Evolutionary conservation across 2,888 invertebrate species (phyloP).

Genomic region (Morpho achilles): DNA sequence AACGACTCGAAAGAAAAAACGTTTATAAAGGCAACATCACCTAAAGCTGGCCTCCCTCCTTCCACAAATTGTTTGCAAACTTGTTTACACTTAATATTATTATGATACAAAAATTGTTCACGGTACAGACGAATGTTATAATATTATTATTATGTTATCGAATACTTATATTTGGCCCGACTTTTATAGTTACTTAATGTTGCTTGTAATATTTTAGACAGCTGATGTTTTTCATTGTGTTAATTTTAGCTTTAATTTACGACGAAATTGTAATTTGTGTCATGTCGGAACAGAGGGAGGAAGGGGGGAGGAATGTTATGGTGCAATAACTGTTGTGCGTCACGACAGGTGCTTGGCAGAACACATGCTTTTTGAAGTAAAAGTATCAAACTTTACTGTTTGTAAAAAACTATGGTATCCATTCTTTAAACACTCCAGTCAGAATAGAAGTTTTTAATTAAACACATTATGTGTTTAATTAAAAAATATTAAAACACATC

Average conservation of each 20-base stretch:
- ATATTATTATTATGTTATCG: slow-evolving; percentile 12
- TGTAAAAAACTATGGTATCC: not conserved
- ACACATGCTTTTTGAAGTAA: slow-evolving; percentile 14
- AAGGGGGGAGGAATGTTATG: slow-evolving; percentile 32
- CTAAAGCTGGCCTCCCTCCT: slow-evolving; percentile 86
- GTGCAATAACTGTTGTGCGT: slow-evolving; percentile 33
- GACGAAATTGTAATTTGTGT: slow-evolving; percentile 27
- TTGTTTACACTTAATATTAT: slow-evolving; percentile 33
- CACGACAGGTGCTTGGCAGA: slow-evolving; percentile 31
- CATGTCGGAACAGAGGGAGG: slow-evolving; percentile 34
- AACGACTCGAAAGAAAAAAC: slow-evolving; percentile 52
- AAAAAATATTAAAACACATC: no score
- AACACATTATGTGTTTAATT: no score
- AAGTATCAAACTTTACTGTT: slow-evolving; percentile 1
- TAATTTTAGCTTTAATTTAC: slow-evolving; percentile 16
- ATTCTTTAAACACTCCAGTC: no score
- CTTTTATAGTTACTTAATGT: slow-evolving; percentile 19
- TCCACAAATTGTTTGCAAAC: slow-evolving; percentile 94
- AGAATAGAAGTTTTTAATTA: no score
- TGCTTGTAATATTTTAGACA: slow-evolving; percentile 28
- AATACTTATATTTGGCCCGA: slow-evolving; percentile 6
- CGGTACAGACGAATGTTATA: slow-evolving; percentile 25
- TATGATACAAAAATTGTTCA: slow-evolving; percentile 23
- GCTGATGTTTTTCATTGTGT: slow-evolving; percentile 32
- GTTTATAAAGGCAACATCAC: slow-evolving; percentile 45